Base-by-base conservation (phyloP, 2,888 invertebrate species). In the Tenthredo notha region DNA sequence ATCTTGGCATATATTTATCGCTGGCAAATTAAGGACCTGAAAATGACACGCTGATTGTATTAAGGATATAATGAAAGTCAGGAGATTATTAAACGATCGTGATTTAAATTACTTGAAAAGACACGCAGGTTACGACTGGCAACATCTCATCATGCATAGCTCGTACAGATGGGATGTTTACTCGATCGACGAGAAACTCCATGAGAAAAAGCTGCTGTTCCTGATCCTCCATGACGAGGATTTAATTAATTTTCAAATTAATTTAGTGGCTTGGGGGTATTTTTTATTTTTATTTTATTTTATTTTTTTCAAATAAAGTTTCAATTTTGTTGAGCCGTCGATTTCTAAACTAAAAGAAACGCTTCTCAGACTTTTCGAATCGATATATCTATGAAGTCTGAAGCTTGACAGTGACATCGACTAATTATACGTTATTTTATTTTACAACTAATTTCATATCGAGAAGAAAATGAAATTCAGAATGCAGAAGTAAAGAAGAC, bases 1-100 rank as follows among this genome's bases (percentile, higher is more conserved):
- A 86, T 95, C 95, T 88, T 96, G 96, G 91, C 95, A 95, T 86
- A 96, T 95, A 87, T 95, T 95, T 21, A 96, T 90, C 0, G 95
- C 94, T 0, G 95, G 95, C 70, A 96, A 94, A 84, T 94, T 94
- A 50, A 95, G 93, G 87, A 96, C 95, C 93, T 93, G 86, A n/a
- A 61, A 80, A 72, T 47, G 2, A 29, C 6, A 29, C n/a, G 21
- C 1, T n/a, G 54, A 54, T 54, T 54, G 54, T 54, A 7, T 54
- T 7, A 7, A 70, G n/a, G 10, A 21, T 58, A 58, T n/a, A n/a
- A 50, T 33, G 9, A 72, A 47, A 37, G 18, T 84, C 29, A 9
- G 15, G 12, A 25, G 12, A 25, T 29, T 65, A 65, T 25, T 29
- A 15, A 1, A 65, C 25, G 65, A 21, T 12, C 50, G 12, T 12